A percentile compares a stretch with the other conserved stretches of the same genome.
Evolutionary conservation across 1,140 invertebrate species (phyloP).

Genomic region (Manduca sexta): DNA sequence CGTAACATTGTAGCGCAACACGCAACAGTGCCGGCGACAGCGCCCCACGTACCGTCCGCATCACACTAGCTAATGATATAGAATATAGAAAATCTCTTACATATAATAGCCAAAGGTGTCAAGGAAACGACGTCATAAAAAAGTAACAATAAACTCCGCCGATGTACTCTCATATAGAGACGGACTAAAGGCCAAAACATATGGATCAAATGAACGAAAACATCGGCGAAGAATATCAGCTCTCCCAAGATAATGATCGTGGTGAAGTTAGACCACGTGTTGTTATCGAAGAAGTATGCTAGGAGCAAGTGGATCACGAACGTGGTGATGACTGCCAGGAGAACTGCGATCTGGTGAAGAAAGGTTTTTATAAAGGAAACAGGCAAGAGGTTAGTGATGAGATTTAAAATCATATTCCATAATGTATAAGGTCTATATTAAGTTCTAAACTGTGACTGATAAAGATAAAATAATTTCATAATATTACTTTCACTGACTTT

Average conservation of each 20-base stretch:
- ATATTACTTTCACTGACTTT: no score
- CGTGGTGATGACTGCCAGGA: constrained; percentile 33
- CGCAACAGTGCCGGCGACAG: no score
- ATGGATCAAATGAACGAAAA: constrained; percentile 39
- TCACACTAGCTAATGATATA: no score
- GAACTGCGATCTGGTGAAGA: constrained; percentile 30
- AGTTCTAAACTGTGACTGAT: no score
- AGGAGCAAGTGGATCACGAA: constrained; percentile 37
- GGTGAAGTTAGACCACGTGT: constrained; percentile 18
- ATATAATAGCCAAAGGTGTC: constrained; percentile 30
- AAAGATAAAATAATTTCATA: no score
- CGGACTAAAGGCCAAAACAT: constrained; percentile 43
- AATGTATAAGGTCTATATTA: no score
- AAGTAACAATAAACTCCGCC: constrained; percentile 32
- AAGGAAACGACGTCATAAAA: constrained; percentile 38
- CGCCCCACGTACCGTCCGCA: no score
- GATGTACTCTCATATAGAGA: constrained; percentile 39
- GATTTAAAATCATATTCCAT: no score
- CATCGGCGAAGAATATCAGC: constrained; percentile 36
- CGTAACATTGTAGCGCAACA: no score
- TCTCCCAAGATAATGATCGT: constrained; percentile 27
- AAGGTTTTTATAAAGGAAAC: constrained; percentile 2
- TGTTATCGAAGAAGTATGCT: constrained; percentile 31
- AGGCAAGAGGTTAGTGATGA: no score
- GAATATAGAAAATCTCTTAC: constrained; percentile 30